Evolutionary conservation across 2,113 vertebrate genomes (phyloP).

Genomic region (Toxotes chatareus): DNA sequence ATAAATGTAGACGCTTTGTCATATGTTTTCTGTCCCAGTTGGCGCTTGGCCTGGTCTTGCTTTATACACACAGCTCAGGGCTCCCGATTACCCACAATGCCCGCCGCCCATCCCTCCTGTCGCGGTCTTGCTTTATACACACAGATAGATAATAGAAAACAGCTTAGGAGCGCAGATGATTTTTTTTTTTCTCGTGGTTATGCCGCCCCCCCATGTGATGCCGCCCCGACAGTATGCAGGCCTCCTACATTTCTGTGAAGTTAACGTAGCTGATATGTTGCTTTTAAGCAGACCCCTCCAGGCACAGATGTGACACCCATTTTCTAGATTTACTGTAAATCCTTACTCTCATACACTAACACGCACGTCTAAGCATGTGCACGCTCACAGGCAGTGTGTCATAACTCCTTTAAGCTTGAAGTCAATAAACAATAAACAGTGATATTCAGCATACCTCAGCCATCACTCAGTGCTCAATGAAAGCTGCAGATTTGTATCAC

Average conservation of each 20-base stretch:
- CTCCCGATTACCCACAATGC: no score
- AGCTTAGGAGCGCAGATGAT: no score
- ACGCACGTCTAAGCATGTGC: slow-evolving; percentile 29
- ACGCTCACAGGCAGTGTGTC: slow-evolving; percentile 15
- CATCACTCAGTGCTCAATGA: slow-evolving; percentile 53
- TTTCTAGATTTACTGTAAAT: slow-evolving; percentile 50
- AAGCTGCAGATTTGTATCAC: slow-evolving; percentile 49
- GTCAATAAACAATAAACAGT: slow-evolving; percentile 62
- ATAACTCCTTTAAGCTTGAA: slow-evolving; percentile 54
- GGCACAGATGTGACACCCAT: slow-evolving; percentile 16
- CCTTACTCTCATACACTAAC: slow-evolving; percentile 38
- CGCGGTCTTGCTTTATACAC: no score
- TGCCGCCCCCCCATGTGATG: no score
- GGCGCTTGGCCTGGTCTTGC: no score
- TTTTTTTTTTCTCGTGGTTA: no score
- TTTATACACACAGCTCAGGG: no score
- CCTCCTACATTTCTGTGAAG: slow-evolving; percentile 17
- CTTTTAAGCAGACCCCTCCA: slow-evolving; percentile 20
- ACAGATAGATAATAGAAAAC: no score
- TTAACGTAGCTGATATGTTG: slow-evolving; percentile 25
- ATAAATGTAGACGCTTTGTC: no score
- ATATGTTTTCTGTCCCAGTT: no score
- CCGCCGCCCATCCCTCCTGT: no score
- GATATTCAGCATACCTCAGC: slow-evolving; percentile 48
- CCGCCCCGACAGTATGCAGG: neutral